Evolutionary conservation across 2,797 vertebrate species (phyloP), one percentile per base, ranked within the genome.

Genomic region (Hipposideros larvatus): DNA sequence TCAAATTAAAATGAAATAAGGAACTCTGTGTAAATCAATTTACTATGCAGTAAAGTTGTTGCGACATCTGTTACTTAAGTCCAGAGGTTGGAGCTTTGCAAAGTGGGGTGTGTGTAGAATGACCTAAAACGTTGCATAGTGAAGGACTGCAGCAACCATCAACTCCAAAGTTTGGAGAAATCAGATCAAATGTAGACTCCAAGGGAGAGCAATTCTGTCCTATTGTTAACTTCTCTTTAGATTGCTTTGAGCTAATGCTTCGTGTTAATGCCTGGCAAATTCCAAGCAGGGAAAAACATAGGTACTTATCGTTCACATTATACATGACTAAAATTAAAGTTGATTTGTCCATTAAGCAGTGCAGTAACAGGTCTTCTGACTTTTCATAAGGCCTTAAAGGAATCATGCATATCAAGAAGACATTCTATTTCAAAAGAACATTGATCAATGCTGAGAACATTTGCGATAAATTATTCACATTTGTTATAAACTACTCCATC

Each of bases 381-480:
- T 98, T 98, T 98, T 98, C 98, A 97, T 78, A 97, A 97, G 94
- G 91, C 92, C 97, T 97, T 96, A 97, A 98, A 98, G 98, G 95
- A 96, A 97, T n/a, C 78, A 96, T 96, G 95, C 87, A 57, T 95
- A 97, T 97, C 96, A 97, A 98, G 98, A 98, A 98, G 96, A 94
- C 93, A 95, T 96, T 85, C 97, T 98, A 97, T 98, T 98, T 97
- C 96, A 91, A 97, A 98, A 98, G 98, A 98, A 96, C 94, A 83
- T 95, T 96, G 95, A 98, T 98, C 98, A 98, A 90, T 95, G 98
- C 96, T 95, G 97, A 98, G 98, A 98, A 98, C 96, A 98, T 82
- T 59, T 96, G 48, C 37, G 61, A 98, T 98, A 97, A 98, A 99
- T 99, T 97, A 98, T 98, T 98, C 98, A 98, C 87, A 90, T 96